phyloP scores from a whole-genome alignment of 2,888 invertebrate genomes.

The Deilephila elpenor region DNA sequence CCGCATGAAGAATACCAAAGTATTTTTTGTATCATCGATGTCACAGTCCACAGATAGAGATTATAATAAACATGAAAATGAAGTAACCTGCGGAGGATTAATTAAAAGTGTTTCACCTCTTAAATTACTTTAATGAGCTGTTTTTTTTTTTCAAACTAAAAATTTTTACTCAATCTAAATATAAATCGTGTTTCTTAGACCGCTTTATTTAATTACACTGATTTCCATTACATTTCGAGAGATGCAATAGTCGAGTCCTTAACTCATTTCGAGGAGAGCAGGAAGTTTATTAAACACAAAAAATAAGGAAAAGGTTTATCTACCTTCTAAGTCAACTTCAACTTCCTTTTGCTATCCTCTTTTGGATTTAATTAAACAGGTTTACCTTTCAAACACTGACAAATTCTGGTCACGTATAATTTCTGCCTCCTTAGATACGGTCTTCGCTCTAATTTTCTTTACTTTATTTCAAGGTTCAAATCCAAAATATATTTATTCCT shows the following conservation, averaged over 20 bases:
- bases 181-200: not conserved
- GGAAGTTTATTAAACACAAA: conserved; percentile 1
- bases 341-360: too few species aligned
- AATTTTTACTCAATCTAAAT: not conserved
- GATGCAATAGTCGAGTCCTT: not conserved
- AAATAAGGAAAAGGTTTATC: not conserved
- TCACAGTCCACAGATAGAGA: too few species aligned
- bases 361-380: not conserved
- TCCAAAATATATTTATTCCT: too few species aligned
- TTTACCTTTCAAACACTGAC: not conserved
- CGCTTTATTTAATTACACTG: not conserved
- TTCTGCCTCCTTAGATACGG: not conserved
- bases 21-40: too few species aligned
- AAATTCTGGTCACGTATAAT: not conserved
- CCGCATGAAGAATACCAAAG: too few species aligned
- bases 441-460: not conserved
- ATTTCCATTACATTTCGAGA: conserved; percentile 3
- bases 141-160: not conserved
- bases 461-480: too few species aligned
- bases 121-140: too few species aligned
- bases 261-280: not conserved
- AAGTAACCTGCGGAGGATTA: too few species aligned
- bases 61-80: too few species aligned
- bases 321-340: too few species aligned
- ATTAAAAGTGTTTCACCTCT: too few species aligned